Evolutionary conservation across 2,797 vertebrate species (phyloP).

Genomic region (Enteromius argenteus): DNA sequence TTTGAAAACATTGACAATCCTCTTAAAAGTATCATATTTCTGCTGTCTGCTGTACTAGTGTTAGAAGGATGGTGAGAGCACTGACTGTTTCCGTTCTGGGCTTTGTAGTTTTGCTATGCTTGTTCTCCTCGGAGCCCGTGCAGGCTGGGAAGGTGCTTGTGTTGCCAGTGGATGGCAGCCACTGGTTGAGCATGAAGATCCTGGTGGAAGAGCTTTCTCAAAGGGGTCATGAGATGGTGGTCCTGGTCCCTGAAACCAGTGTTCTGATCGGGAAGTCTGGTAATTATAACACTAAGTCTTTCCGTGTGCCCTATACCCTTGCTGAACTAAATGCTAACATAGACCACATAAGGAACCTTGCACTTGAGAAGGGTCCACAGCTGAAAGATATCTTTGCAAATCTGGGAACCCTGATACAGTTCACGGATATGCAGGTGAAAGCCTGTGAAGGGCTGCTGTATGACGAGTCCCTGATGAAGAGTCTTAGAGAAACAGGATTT

Average conservation of each 20-base stretch:
- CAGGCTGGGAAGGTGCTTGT: constrained; percentile 77
- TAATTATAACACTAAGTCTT: constrained; percentile 66
- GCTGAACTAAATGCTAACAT: constrained; percentile 62
- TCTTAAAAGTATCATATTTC: background rate
- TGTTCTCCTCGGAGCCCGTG: constrained; percentile 59
- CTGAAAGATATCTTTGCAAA: constrained; percentile 53
- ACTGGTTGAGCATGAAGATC: constrained; percentile 84
- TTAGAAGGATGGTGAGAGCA: constrained; percentile 61
- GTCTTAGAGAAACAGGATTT: constrained; percentile 65
- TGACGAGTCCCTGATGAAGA: constrained; percentile 68
- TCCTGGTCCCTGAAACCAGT: constrained; percentile 76
- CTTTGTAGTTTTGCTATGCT: constrained; percentile 68
- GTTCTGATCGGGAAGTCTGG: constrained; percentile 68
- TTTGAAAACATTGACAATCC: constrained; percentile 28
- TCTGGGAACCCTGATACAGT: constrained; percentile 61
- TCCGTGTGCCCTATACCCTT: constrained; percentile 71
- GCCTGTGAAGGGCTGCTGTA: constrained; percentile 73
- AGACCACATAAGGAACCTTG: fast-evolving
- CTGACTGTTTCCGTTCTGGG: constrained; percentile 63
- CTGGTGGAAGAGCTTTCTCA: constrained; percentile 74
- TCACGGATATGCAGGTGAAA: constrained; percentile 64
- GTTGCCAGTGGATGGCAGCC: constrained; percentile 81
- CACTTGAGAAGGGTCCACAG: constrained; percentile 53
- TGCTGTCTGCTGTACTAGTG: constrained; percentile 5
- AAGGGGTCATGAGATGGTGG: constrained; percentile 73